Evolutionary conservation across 37 sponge, comb jelly and placozoan species (phyloP), one percentile per base, ranked within the genome.

Genomic region (Diacarnus erythraeanus): DNA sequence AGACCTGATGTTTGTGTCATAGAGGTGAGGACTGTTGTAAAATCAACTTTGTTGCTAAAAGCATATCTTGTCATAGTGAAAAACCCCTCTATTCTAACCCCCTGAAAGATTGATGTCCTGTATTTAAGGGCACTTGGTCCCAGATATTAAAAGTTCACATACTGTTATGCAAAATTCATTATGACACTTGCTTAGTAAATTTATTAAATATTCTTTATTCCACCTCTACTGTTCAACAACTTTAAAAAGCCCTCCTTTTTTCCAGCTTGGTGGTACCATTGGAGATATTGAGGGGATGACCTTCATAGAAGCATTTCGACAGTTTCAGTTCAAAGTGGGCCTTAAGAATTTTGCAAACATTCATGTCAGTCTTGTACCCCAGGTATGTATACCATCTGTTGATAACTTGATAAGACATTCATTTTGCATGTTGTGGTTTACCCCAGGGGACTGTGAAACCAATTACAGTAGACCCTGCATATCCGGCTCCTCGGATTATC

Each of bases 281-380:
- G 98, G 98, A 25, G 98, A 97, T 67, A 97, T 97, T 79, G 98
- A 97, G 64, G 98, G 98, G 1, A 97, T 97, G 98, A 93, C 93
- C 18, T 97, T 97, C 70, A 78, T 95, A 29, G 98, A 97, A 67
- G 95, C 98, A 18, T 97, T 97, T 69, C 72, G 98, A 58, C 93
- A 95, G 86, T 95, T 97, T 72, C 98, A 97, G 77, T 95, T 97
- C 59, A 75, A 75, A 69, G 87, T 87, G 40, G 94, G 95, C 1
- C 43, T 15, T 0, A 69, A 84, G 23, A 95, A 97, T 72, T 97
- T 97, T 82, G 87, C 89, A 66, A 87, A 87, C 60, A 84, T 94
- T 37, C 94, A 91, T 43, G 95, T 97, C 67, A 97, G 95, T 43
- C 83, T 97, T 15, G 95, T 97, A 17, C 95, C 95, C 4, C 86